Percentiles rank a stretch among this genome's conserved stretches.
Evolutionary conservation across 2,113 vertebrate genomes (phyloP).

Genomic region (Nannospalax galili): DNA sequence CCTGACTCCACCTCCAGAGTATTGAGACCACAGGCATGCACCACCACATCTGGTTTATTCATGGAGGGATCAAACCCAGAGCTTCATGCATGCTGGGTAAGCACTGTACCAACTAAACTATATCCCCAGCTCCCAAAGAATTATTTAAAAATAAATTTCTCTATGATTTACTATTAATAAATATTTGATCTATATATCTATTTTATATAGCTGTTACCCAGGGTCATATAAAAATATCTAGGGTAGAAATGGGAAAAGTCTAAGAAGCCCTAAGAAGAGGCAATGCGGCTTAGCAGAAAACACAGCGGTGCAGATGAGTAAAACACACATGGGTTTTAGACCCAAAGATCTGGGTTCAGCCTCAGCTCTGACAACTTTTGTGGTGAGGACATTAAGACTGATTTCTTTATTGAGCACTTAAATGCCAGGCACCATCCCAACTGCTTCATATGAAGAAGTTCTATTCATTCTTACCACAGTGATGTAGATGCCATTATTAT

Average conservation of each 20-base stretch:
- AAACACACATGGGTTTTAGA: not conserved
- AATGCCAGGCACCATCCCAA: not conserved
- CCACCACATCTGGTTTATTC: not conserved
- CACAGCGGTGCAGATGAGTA: not conserved
- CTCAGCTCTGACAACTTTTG: not conserved
- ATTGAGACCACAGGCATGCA: not conserved
- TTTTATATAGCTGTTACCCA: not conserved
- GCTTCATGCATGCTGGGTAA: not conserved
- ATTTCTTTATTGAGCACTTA: not conserved
- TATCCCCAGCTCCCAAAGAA: not conserved
- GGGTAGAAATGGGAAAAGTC: not conserved
- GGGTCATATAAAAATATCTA: not conserved
- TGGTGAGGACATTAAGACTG: not conserved
- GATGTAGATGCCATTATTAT: not conserved
- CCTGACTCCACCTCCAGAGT: not conserved
- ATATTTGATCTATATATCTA: not conserved
- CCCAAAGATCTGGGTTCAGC: not conserved
- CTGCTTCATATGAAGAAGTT: not conserved
- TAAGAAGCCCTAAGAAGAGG: not conserved
- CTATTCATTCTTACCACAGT: not conserved
- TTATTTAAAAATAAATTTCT: not conserved
- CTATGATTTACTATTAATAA: not conserved
- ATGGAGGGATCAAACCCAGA: not conserved
- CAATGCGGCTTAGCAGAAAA: not conserved
- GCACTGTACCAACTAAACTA: not conserved